Evolutionary conservation across 2,888 invertebrate genomes (phyloP).

Genomic region (Pseudoips prasinana): DNA sequence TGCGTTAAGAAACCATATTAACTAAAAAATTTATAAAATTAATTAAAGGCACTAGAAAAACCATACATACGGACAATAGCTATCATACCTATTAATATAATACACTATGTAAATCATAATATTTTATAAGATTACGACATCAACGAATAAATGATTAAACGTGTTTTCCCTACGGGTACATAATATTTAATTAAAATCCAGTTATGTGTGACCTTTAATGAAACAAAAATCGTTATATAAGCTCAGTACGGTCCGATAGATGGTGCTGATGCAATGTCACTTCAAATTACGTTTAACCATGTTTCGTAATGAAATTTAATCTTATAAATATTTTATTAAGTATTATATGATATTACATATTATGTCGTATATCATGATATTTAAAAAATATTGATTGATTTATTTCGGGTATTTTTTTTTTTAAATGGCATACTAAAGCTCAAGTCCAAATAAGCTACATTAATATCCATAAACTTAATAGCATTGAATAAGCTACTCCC

Average conservation of each 20-base stretch:
- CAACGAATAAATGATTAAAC: constrained; percentile 24
- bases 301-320: constrained; percentile 28
- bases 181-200: constrained; percentile 24
- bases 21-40: no score
- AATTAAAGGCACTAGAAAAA: no score
- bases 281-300: constrained; percentile 36
- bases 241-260: constrained; percentile 30
- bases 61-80: no score
- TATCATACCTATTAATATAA: no score
- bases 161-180: constrained; percentile 18
- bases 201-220: constrained; percentile 31
- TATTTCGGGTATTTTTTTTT: constrained; percentile 12
- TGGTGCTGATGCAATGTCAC: constrained; percentile 37
- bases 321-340: no score
- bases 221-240: constrained; percentile 31
- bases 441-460: not conserved
- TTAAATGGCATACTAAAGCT: not conserved
- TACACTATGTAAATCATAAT: no score
- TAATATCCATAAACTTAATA: no score
- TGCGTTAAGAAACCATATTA: no score
- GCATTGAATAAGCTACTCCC: no score
- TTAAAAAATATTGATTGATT: constrained; percentile 29
- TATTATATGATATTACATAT: no score
- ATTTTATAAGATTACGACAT: constrained; percentile 20
- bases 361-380: not conserved